phyloP scores from a whole-genome alignment of 2,797 vertebrate genomes.

The Adelosebastes latens region DNA sequence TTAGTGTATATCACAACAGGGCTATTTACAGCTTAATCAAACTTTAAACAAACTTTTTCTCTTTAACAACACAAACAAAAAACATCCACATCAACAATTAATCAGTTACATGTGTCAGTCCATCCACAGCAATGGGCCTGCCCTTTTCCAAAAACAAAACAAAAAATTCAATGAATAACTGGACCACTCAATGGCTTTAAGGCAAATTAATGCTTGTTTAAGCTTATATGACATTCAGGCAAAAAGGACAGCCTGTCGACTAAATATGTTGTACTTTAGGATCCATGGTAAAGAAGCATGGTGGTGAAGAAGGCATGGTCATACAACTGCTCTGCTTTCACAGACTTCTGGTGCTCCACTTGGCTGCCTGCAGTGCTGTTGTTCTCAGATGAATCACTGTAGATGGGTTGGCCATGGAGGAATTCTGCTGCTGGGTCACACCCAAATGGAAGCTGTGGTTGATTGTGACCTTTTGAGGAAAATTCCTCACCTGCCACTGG shows the following conservation, averaged over 20 bases:
- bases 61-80: constrained; percentile 34
- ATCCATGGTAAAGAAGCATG: constrained; percentile 92
- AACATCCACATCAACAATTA: background rate
- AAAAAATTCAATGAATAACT: constrained; percentile 6
- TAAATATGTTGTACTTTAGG: constrained; percentile 73
- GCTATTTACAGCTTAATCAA: constrained; percentile 32
- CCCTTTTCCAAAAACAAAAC: constrained; percentile 33
- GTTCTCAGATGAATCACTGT: constrained; percentile 88
- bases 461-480: constrained; percentile 83
- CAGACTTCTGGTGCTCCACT: constrained; percentile 90
- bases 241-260: background rate
- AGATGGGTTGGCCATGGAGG: constrained; percentile 83
- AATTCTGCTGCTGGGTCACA: constrained; percentile 74
- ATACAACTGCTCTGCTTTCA: constrained; percentile 88
- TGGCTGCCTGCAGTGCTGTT: constrained; percentile 87
- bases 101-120: constrained; percentile 6
- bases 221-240: constrained; percentile 27
- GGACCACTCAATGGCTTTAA: constrained; percentile 60
- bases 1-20: constrained; percentile 22
- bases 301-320: constrained; percentile 88
- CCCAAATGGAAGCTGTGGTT: constrained; percentile 74
- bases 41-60: constrained; percentile 28
- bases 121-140: constrained; percentile 27
- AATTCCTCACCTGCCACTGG: constrained; percentile 88
- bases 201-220: constrained; percentile 58